phyloP scores from a whole-genome alignment of 2,888 invertebrate genomes.

The Tetheella fluctuosa region DNA sequence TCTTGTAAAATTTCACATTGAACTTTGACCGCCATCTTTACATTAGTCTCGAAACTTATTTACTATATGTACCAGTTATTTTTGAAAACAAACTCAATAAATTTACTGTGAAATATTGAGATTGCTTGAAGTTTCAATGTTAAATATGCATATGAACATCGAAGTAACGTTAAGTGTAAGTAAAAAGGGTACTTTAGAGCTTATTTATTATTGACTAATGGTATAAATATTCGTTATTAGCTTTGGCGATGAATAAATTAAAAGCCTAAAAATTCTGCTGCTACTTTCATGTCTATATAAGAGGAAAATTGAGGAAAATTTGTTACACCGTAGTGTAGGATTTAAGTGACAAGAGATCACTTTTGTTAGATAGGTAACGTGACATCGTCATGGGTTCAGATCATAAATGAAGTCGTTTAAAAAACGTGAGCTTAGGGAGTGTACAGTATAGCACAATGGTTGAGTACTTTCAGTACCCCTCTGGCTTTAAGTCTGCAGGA shows the following conservation, averaged over 20 bases:
- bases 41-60: background rate
- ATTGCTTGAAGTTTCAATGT: background rate
- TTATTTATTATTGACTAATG: background rate
- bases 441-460: too few species aligned
- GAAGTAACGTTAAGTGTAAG: background rate
- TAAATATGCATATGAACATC: background rate
- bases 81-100: conserved; percentile 1
- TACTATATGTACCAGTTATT: background rate
- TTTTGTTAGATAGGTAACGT: too few species aligned
- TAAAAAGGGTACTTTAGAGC: background rate
- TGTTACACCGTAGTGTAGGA: too few species aligned
- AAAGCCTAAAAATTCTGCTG: background rate
- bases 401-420: too few species aligned
- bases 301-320: too few species aligned
- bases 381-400: too few species aligned
- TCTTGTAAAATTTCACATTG: background rate
- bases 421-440: too few species aligned
- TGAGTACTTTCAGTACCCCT: too few species aligned
- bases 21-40: background rate
- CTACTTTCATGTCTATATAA: too few species aligned
- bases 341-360: too few species aligned
- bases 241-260: background rate
- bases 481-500: too few species aligned
- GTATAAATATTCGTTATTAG: background rate
- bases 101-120: background rate